Evolutionary conservation across 2,888 invertebrate species (phyloP), one percentile per base, ranked within the genome.

Genomic region (Scrobipalpa costella): DNA sequence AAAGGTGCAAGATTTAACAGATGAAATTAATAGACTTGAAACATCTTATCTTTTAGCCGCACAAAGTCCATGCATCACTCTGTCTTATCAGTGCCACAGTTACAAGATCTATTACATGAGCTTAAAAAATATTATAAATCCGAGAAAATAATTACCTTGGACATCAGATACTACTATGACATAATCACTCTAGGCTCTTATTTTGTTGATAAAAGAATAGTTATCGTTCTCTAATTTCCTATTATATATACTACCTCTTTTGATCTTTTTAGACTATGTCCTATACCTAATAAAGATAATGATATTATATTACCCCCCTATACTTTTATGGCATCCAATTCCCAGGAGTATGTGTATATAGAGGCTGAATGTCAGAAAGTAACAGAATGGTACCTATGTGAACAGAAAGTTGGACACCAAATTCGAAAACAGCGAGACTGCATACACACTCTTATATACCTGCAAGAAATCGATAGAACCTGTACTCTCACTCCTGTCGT

Each of bases 321-420:
- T 33, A 27, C 55, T 27, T 55, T 55, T 55, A 55, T 55, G 55
- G 55, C 55, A 55, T 55, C 55, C 55, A 55, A 55, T 33, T 55
- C 55, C 55, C 27, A 55, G 55, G 55, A 55, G 27, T 55, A 55
- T 55, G 55, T 55, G 55, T 55, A 55, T 55, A 55, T 55, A 55
- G 55, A 55, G 55, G 55, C 55, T 8, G 55, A 55, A 55, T 55
- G 27, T 33, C 55, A 17, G n/a, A 55, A 33, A 13, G 55, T 55
- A 17, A 55, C 17, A 17, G 40, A 59, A 19, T 21, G 11, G 27
- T 59, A 40, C 59, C n/a, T 59, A 27, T 71, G 9, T 64, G 71
- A 57, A 68, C 64, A 59, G 27, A 59, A 44, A 59, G 3, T 44
- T 7, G 15, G n/a, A 11, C 59, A 59, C 40, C 59, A 59, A n/a